These are phyloP conservation scores for Ecdyonurus torrentis DNA, from an alignment of 2,888 invertebrate species.

Conservation along the genomic window DNA sequence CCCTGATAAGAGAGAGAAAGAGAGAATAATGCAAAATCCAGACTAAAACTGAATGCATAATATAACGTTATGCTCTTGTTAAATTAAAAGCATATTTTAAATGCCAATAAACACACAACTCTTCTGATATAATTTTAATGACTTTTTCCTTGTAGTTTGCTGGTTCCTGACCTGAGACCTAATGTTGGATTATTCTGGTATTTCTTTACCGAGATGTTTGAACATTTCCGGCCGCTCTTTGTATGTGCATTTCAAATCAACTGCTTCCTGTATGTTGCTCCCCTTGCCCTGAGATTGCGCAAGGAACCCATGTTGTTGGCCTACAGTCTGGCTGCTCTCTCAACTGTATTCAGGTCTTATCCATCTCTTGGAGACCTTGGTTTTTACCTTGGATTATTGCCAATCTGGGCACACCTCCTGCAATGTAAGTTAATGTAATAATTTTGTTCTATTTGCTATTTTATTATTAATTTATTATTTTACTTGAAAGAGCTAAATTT, in stretches of 20 bases:
- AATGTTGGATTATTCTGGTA: conserved; percentile 99
- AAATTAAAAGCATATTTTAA: too few relatives aligned
- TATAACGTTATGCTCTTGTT: too few relatives aligned
- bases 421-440: conserved; percentile 63
- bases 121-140: too few relatives aligned
- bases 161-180: conserved; percentile 85
- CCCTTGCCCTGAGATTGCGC: conserved; percentile 61
- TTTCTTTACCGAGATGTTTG: conserved; percentile 99
- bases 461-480: too few relatives aligned
- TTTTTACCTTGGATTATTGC: conserved; percentile 76
- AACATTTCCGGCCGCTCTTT: conserved; percentile 91
- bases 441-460: too few relatives aligned
- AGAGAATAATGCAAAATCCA: too few relatives aligned
- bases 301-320: conserved; percentile 66
- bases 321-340: conserved; percentile 61
- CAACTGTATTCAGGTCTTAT: conserved; percentile 90
- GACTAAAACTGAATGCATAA: too few relatives aligned
- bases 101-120: too few relatives aligned
- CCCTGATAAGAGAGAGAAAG: too few relatives aligned
- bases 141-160: conserved; percentile 47
- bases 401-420: conserved; percentile 80
- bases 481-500: too few relatives aligned
- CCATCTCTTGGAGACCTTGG: conserved; percentile 92
- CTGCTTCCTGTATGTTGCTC: conserved; percentile 78
- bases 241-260: conserved; percentile 95